Evolutionary conservation across 2,797 vertebrate species (phyloP).

Genomic region (Hyperoplus lanceolatus): DNA sequence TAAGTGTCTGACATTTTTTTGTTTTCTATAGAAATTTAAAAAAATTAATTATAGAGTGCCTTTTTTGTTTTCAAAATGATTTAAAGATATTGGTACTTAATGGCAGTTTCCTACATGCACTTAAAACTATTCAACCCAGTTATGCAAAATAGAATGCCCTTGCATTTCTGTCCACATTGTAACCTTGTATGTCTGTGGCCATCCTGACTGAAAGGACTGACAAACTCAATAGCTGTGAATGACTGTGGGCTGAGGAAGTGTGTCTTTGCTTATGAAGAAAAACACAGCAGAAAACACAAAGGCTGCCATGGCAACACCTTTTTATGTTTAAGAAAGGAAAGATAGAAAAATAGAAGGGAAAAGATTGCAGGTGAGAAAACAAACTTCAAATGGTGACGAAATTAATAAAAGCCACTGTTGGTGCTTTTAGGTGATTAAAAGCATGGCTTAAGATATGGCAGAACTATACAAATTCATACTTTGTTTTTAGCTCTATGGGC

Average conservation of each 20-base stretch:
- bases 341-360: not conserved
- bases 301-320: slow-evolving; percentile 49
- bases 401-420: not conserved
- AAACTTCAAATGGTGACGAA: slow-evolving; percentile 1
- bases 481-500: not conserved
- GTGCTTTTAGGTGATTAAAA: not conserved
- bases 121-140: slow-evolving; percentile 6
- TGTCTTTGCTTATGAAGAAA: slow-evolving; percentile 5
- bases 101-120: slow-evolving; percentile 1
- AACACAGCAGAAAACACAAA: slow-evolving; percentile 8
- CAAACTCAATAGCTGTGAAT: not conserved
- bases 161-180: not conserved
- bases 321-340: slow-evolving; percentile 4
- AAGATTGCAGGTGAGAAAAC: slow-evolving; percentile 17
- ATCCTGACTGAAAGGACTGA: not conserved
- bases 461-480: not conserved
- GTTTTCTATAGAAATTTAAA: too few species aligned
- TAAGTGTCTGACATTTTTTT: too few species aligned
- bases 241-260: slow-evolving; percentile 36
- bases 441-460: not conserved
- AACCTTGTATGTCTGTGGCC: not conserved
- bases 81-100: too few species aligned
- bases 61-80: too few species aligned
- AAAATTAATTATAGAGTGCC: too few species aligned
- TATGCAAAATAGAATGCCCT: not conserved